Percentiles rank a stretch among this genome's conserved stretches.
These are phyloP conservation scores for Glareola pratincola DNA, from an alignment of 2,113 vertebrate genomes.

Conservation along the genomic window DNA sequence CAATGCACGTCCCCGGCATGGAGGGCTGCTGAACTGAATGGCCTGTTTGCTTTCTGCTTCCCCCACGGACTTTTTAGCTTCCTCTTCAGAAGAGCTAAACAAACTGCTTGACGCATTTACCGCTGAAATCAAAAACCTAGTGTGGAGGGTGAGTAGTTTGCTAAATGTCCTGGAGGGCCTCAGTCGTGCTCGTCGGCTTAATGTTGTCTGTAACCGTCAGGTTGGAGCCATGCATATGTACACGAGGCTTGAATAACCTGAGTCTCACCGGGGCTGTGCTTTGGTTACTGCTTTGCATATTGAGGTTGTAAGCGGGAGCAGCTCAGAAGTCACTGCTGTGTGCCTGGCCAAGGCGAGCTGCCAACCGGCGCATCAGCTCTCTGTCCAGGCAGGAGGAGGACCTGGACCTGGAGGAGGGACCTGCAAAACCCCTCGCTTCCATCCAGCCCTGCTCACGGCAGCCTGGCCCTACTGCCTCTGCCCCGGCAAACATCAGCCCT, in stretches of 20 bases:
- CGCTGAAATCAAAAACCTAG: background rate
- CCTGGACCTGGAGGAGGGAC: background rate
- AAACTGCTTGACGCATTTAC: background rate
- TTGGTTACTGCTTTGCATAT: conserved; percentile 15
- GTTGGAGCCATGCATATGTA: conserved; percentile 14
- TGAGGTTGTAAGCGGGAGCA: background rate
- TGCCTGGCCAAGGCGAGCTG: fast-evolving
- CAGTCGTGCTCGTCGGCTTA: fast-evolving
- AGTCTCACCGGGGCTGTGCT: background rate
- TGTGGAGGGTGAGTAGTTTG: background rate
- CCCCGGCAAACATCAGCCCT: background rate
- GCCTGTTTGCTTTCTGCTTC: background rate
- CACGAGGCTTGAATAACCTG: background rate
- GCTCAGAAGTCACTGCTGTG: background rate
- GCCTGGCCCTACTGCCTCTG: fast-evolving
- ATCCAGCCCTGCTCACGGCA: background rate
- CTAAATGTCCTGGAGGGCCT: background rate
- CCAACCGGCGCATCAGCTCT: fast-evolving
- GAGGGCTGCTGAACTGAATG: background rate
- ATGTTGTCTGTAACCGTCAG: background rate
- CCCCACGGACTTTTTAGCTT: background rate
- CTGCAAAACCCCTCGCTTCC: background rate
- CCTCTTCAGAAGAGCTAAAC: background rate
- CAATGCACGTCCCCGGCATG: background rate
- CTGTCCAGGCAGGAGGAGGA: fast-evolving